phyloP scores from a whole-genome alignment of 53 echinoderm and acorn worm species.

The Antedon mediterranea region DNA sequence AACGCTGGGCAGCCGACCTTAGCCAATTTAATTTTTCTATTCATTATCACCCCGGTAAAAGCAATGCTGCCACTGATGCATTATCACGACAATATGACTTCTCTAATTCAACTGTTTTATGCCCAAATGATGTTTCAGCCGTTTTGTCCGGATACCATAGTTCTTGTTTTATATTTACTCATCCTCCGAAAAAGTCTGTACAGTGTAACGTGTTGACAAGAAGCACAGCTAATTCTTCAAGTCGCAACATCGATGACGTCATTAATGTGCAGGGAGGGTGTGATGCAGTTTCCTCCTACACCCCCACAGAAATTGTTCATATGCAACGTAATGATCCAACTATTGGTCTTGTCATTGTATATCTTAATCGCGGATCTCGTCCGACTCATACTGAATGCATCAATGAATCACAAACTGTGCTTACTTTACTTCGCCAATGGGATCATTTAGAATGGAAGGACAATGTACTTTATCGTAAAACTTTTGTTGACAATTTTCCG shows the following conservation, averaged over 20 bases:
- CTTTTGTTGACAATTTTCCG: background rate
- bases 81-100: background rate
- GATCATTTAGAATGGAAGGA: background rate
- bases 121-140: too few species aligned
- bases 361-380: background rate
- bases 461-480: background rate
- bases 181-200: too few species aligned
- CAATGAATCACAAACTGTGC: background rate
- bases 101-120: too few species aligned
- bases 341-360: background rate
- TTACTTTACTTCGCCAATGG: background rate
- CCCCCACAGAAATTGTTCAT: background rate
- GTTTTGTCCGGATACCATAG: too few species aligned
- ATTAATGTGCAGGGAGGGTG: background rate
- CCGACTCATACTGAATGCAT: background rate
- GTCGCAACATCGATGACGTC: background rate
- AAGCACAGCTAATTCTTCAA: background rate
- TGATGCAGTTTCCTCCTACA: background rate
- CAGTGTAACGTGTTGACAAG: background rate
- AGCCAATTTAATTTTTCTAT: background rate
- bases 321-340: background rate
- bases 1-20: background rate
- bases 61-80: background rate
- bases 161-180: too few species aligned
- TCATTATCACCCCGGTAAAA: background rate